A percentile compares a stretch with the other conserved stretches of the same genome.
Conservation (phyloP, 2,113 vertebrate species). For the Gobio gobio region DNA sequence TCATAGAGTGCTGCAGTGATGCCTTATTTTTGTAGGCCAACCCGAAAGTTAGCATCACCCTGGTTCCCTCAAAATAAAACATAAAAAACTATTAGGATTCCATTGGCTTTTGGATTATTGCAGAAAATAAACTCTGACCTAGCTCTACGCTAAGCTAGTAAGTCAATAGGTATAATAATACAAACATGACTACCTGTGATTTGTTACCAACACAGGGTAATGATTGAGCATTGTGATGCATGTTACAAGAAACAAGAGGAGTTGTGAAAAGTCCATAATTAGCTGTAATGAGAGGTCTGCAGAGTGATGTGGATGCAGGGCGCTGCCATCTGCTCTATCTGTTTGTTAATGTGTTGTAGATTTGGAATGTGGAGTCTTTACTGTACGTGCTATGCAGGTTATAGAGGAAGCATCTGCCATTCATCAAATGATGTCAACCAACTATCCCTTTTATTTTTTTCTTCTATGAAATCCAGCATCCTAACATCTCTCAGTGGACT, state of each 20-base stretch:
- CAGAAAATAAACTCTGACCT: background rate
- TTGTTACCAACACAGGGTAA: background rate
- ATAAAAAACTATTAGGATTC: no score
- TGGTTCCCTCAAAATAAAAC: background rate
- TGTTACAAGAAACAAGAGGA: background rate
- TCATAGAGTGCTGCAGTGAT: no score
- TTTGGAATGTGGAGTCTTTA: background rate
- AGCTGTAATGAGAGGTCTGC: constrained; percentile 36
- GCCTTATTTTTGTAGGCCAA: no score
- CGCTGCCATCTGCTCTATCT: constrained; percentile 31
- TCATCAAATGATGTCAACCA: constrained; percentile 28
- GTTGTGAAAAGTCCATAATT: background rate
- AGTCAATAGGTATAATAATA: no score
- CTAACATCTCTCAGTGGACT: constrained; percentile 19
- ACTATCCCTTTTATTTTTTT: background rate
- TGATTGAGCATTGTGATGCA: background rate
- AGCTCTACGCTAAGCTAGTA: no score
- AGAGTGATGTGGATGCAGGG: constrained; percentile 9
- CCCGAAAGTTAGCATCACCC: background rate
- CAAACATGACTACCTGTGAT: background rate
- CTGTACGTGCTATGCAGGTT: background rate
- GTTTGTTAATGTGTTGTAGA: constrained; percentile 12
- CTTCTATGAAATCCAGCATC: constrained; percentile 9
- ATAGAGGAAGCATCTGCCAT: constrained; percentile 31
- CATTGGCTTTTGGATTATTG: background rate